Base-by-base conservation (phyloP, 2,113 vertebrate genomes). In the Haliaeetus leucogaster region DNA sequence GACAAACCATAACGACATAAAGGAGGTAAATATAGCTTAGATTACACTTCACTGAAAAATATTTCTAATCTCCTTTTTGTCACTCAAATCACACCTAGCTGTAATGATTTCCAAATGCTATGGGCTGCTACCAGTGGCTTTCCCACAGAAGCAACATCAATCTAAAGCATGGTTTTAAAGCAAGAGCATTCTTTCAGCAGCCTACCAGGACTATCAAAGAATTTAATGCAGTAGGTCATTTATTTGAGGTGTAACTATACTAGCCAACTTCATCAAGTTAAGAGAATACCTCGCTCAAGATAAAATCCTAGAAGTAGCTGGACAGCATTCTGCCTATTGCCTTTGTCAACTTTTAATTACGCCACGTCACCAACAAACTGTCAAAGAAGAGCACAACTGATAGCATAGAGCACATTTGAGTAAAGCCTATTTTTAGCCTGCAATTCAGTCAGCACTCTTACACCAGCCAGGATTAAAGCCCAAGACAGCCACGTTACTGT, bases 341-440 rank as follows among this genome's bases (percentile, higher is more conserved):
- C 40, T 87, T 73, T 85, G 59, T 91, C 90, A 93, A 68, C 47
- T 78, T 92, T 56, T 89, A 85, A 80, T 87, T 96, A 95, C 78
- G 72, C 83, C 86, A 87, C n/a, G 38, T 68, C 91, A 93, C 82
- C 86, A 93, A 94, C 73, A 89, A 70, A 47, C 59, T 80, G 50
- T 32, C 84, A 95, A 73, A 83, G 74, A 34, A 71, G 43, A 95
- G 74, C 13, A 2, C 72, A 84, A 86, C 40, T 38, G 82, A 93
- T 56, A 92, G 85, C 21, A 25, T 11, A 62, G 20, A 29, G 52
- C 59, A 40, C 6, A 56, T 83, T 76, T 91, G 68, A 66, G 65
- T 89, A 68, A 55, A 68, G 22, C n/a, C 67, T 95, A 97, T 96
- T 97, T 96, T 96, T 95, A 91, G 77, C 56, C 83, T 74, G 95